These are phyloP conservation scores for Ramphastos sulfuratus DNA, from an alignment of 2,113 vertebrate genomes.

Conservation along the genomic window DNA sequence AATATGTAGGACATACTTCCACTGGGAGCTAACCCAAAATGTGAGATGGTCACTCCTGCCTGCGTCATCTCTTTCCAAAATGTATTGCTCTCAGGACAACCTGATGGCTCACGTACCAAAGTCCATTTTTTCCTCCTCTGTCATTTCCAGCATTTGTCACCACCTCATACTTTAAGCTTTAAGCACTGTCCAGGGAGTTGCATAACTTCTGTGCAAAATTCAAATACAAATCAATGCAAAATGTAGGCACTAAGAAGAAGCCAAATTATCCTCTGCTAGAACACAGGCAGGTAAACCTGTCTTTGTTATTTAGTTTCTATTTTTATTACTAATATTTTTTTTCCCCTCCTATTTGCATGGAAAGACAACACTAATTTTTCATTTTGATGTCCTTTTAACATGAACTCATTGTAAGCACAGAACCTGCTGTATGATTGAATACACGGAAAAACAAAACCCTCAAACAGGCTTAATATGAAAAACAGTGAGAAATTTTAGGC, in stretches of 20 bases:
- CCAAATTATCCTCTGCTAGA: conserved; percentile 29
- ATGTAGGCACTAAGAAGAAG: neutral
- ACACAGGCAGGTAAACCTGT: conserved; percentile 19
- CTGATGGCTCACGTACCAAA: conserved; percentile 43
- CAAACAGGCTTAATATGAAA: conserved; percentile 41
- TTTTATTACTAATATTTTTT: neutral
- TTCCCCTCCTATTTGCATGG: neutral
- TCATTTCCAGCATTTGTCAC: conserved; percentile 68
- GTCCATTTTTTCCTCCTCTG: conserved; percentile 57
- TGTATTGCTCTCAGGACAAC: conserved; percentile 44
- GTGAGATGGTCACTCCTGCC: neutral
- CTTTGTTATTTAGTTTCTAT: neutral
- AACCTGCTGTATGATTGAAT: conserved; percentile 36
- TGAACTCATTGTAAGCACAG: conserved; percentile 28
- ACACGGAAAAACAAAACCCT: conserved; percentile 26
- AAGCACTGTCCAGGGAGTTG: conserved; percentile 59
- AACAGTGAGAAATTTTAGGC: conserved; percentile 10
- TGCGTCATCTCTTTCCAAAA: conserved; percentile 48
- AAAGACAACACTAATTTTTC: conserved; percentile 15
- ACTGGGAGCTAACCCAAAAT: neutral
- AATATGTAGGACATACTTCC: neutral
- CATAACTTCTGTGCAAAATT: conserved; percentile 68
- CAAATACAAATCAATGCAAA: conserved; percentile 48
- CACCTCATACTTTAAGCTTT: conserved; percentile 59
- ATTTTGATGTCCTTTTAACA: conserved; percentile 54